These are phyloP conservation scores for Tokudaia tokunoshimensis DNA, from an alignment of 2,797 vertebrate species.

Conservation along the genomic window DNA sequence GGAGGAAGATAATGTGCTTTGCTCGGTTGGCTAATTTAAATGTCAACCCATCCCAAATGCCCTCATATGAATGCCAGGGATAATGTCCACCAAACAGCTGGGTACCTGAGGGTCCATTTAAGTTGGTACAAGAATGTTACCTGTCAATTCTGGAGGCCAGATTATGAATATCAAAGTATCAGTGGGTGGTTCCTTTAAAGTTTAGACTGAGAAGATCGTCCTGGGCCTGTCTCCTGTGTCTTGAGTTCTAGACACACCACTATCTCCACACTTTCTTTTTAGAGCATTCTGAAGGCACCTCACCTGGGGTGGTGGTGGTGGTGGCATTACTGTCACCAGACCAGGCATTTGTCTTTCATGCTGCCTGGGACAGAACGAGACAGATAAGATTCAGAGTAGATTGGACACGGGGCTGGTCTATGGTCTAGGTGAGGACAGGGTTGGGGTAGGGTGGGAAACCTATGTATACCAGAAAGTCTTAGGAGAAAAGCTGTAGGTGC, in stretches of 20 bases:
- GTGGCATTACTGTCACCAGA: neutral
- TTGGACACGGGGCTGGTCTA: neutral
- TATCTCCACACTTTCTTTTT: neutral
- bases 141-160: neutral
- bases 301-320: neutral
- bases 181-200: neutral
- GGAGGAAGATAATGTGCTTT: neutral
- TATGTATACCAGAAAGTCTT: neutral
- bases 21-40: neutral
- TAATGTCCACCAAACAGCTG: neutral
- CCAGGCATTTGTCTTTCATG: neutral
- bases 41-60: no score
- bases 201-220: neutral
- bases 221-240: neutral
- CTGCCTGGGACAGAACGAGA: neutral
- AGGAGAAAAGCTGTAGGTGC: neutral
- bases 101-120: neutral
- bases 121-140: neutral
- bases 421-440: neutral
- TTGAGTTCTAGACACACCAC: neutral
- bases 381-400: neutral
- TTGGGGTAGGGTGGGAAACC: neutral
- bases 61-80: neutral
- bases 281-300: neutral
- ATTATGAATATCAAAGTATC: neutral